Base-by-base conservation (phyloP, 2,888 invertebrate species). In the Drosophila prolongata region DNA sequence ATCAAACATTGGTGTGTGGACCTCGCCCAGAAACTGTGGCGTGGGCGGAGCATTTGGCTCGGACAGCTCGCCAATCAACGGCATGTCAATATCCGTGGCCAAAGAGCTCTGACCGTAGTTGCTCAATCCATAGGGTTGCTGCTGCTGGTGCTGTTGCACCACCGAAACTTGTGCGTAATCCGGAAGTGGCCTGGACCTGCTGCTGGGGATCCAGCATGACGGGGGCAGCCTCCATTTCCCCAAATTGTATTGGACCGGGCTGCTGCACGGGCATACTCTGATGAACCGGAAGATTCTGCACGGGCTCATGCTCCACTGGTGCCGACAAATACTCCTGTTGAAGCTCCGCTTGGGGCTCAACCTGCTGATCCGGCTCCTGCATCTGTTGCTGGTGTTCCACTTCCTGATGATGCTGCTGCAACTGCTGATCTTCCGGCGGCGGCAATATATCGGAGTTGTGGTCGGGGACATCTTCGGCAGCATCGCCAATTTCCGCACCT, bases 1-100 rank as follows among this genome's bases (percentile, higher is more conserved):
- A 80, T 91, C 91, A 58, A 91, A 91, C 91, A 91, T 91, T 30
- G 90, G 90, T 1, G 91, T 91, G 58, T 91, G 91, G 2, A 91
- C 91, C 55, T 91, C 90, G 6, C 91, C 90, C 3, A 90, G 71
- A 70, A 90, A 90, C 61, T 91, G 91, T 5, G 90, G 90, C 4
- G 90, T 90, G 46, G 89, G 83, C 9, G 90, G 91, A 8, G 91
- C 89, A 78, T 90, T 90, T 0, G 90, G 91, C 55, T 90, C 90
- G 34, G 91, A 70, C 40, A 90, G 58, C 47, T 90, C 90, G 1
- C 90, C 90, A 62, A 91, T 90, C 2, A 90, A 60, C 1, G 90
- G 90, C 90, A 90, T 90, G 66, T 90, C 90, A 62, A 90, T 90
- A 58, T 90, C 90, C 4, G 90, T 86, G 37, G 75, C 80, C 57